Conservation (phyloP, 2,888 invertebrate genomes). For the Heliconius sara region DNA sequence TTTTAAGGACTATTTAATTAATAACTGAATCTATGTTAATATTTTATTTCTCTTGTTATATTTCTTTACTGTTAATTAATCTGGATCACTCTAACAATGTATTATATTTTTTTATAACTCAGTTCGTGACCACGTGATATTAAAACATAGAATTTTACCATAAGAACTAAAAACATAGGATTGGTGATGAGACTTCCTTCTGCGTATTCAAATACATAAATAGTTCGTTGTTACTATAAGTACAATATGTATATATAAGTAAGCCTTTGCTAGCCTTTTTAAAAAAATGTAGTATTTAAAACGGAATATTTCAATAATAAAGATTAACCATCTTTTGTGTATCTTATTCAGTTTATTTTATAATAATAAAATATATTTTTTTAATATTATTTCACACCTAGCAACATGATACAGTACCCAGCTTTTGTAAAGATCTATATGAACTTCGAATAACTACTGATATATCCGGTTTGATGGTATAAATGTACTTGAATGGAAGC, state of each 20-base stretch:
- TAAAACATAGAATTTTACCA: no score
- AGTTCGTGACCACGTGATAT: no score
- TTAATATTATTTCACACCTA: background rate
- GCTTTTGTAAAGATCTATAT: background rate
- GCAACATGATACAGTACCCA: background rate
- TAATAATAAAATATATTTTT: background rate
- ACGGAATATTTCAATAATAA: no score
- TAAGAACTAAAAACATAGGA: background rate
- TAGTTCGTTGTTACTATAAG: background rate
- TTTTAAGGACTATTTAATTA: background rate
- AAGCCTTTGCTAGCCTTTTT: no score
- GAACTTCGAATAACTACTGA: conserved; percentile 37
- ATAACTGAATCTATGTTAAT: background rate
- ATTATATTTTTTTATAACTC: no score
- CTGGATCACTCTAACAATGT: no score
- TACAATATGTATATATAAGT: background rate
- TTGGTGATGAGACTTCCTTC: no score
- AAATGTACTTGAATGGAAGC: conserved; percentile 42
- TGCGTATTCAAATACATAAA: background rate
- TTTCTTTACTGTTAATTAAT: no score
- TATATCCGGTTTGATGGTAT: conserved; percentile 42
- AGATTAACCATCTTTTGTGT: no score
- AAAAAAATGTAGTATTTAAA: no score
- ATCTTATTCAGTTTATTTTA: no score
- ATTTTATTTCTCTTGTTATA: no score